Evolutionary conservation across 2,113 vertebrate genomes (phyloP).

Genomic region (Actenoides lindsayi): DNA sequence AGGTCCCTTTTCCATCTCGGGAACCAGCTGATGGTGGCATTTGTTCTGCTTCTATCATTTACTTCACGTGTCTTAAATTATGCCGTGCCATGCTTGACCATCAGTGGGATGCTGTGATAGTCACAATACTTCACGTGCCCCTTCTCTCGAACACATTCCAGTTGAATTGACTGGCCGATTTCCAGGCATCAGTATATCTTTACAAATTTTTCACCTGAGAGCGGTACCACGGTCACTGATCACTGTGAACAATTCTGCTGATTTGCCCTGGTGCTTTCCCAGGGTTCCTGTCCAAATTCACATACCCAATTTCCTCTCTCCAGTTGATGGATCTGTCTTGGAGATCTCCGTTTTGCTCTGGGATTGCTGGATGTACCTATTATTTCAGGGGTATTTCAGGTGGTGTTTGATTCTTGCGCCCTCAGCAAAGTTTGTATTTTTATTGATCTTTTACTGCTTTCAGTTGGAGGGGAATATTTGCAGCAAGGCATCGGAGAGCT

Average conservation of each 20-base stretch:
- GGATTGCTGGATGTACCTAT: not conserved
- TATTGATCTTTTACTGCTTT: not conserved
- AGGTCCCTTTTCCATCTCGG: conserved; percentile 39
- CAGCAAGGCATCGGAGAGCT: not conserved
- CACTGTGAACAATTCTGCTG: not conserved
- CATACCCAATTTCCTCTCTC: not conserved
- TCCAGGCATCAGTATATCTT: not conserved
- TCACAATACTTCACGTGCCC: not conserved
- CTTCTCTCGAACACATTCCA: not conserved
- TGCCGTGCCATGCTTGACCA: not conserved
- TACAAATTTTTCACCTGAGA: not conserved
- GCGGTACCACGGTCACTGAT: not conserved
- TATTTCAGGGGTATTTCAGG: not conserved
- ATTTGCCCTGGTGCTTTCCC: not conserved
- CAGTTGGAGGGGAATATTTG: not conserved
- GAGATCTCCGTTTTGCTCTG: not conserved
- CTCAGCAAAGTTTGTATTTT: not conserved
- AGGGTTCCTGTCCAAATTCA: not conserved
- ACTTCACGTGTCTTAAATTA: not conserved
- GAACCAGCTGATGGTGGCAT: conserved; percentile 49
- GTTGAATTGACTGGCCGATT: not conserved
- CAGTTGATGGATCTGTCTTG: not conserved
- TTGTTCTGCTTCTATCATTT: conserved; percentile 36
- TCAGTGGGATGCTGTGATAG: not conserved
- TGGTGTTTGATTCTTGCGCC: not conserved